These are phyloP conservation scores for Chaenocephalus aceratus DNA, from an alignment of 2,113 vertebrate species.

Conservation along the genomic window DNA sequence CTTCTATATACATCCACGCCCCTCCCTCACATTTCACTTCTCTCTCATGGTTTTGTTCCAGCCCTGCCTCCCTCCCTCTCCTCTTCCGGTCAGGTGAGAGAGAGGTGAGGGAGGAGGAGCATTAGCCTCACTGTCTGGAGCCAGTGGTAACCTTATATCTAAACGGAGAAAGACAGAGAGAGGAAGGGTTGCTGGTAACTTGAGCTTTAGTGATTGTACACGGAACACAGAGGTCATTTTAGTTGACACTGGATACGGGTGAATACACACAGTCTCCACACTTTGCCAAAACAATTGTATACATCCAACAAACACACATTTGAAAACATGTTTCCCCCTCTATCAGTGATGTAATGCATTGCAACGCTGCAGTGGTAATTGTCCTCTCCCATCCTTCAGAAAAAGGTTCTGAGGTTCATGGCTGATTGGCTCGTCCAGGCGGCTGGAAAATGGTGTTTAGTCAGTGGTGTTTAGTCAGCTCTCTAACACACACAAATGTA, in stretches of 20 bases:
- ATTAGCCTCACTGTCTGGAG: conserved; percentile 80
- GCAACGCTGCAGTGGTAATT: conserved; percentile 44
- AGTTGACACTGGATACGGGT: conserved; percentile 66
- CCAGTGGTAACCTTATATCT: conserved; percentile 81
- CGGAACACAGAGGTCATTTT: conserved; percentile 78
- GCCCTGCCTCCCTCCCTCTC: conserved; percentile 22
- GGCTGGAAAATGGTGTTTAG: conserved; percentile 65
- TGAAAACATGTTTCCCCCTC: conserved; percentile 13
- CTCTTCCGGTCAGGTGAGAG: conserved; percentile 64
- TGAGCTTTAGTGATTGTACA: conserved; percentile 75
- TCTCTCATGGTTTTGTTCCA: conserved; percentile 54
- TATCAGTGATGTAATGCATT: conserved; percentile 72
- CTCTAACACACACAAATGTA: conserved; percentile 23
- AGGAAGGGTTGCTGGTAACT: conserved; percentile 65
- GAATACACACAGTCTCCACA: conserved; percentile 14
- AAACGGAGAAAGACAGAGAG: conserved; percentile 50
- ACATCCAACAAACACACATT: conserved; percentile 3
- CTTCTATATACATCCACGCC: conserved; percentile 34
- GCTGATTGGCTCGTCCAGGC: conserved; percentile 60
- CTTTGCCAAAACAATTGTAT: conserved; percentile 4
- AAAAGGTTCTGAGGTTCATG: conserved; percentile 34
- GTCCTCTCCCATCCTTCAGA: conserved; percentile 45
- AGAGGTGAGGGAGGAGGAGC: conserved; percentile 49
- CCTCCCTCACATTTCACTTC: conserved; percentile 2
- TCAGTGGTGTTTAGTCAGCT: conserved; percentile 57